Evolutionary conservation across 2,113 vertebrate genomes (phyloP).

Genomic region (Galbula dea): DNA sequence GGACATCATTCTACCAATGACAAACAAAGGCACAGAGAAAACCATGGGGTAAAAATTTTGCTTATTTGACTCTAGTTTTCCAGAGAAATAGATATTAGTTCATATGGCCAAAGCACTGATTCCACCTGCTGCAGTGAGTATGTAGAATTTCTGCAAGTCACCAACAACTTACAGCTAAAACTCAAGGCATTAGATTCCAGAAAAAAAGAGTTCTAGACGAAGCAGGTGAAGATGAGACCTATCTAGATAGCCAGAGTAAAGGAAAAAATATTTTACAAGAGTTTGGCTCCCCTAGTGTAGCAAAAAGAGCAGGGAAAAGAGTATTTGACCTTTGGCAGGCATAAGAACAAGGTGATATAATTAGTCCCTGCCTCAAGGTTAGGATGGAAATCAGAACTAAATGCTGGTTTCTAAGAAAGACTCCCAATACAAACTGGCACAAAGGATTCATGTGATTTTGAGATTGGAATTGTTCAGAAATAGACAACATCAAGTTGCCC

Average conservation of each 20-base stretch:
- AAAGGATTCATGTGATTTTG: neutral
- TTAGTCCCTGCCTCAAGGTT: neutral
- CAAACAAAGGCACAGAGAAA: neutral
- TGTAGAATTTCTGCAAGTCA: neutral
- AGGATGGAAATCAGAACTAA: neutral
- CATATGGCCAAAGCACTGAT: neutral
- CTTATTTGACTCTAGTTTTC: neutral
- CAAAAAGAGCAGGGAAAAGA: neutral
- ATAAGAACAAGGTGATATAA: neutral
- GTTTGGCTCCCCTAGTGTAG: neutral
- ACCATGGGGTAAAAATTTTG: neutral
- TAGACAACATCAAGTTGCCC: neutral
- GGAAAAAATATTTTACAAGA: neutral
- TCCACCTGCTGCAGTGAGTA: neutral
- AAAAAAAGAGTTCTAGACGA: neutral
- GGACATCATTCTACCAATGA: neutral
- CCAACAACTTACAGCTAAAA: neutral
- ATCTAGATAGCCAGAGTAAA: neutral
- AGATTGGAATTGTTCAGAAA: neutral
- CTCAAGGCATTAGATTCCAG: neutral
- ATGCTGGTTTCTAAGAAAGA: neutral
- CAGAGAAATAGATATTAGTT: neutral
- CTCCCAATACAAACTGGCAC: neutral
- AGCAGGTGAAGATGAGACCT: neutral
- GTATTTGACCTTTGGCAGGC: neutral